Conservation (phyloP, 2,797 vertebrate species). For the Lates japonicus region DNA sequence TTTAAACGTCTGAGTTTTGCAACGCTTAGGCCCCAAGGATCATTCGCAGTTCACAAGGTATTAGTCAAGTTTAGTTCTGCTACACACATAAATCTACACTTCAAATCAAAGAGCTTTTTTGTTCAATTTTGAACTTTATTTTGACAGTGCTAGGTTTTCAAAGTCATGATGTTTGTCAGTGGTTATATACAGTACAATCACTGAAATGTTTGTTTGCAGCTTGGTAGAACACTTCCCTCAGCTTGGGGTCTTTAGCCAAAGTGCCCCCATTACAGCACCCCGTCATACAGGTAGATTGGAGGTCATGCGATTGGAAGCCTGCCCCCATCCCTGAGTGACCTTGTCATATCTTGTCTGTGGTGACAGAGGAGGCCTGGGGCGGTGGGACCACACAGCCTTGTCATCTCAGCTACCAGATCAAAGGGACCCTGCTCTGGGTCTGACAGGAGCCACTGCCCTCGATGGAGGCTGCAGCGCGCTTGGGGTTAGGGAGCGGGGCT, state of each 20-base stretch:
- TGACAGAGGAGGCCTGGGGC: conserved; percentile 67
- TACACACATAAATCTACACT: background rate
- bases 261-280: background rate
- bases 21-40: conserved; percentile 1
- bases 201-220: background rate
- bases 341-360: conserved; percentile 57
- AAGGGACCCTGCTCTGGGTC: conserved; percentile 58
- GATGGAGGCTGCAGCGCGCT: conserved; percentile 43
- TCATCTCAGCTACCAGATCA: conserved; percentile 73
- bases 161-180: background rate
- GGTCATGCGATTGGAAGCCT: conserved; percentile 11
- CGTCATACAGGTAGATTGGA: conserved; percentile 25
- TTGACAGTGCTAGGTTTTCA: background rate
- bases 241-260: background rate
- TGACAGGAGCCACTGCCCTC: conserved; percentile 60
- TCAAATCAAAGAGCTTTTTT: background rate
- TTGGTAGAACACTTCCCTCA: background rate
- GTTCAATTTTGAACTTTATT: background rate
- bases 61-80: background rate
- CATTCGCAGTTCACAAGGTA: conserved; percentile 16
- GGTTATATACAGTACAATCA: background rate
- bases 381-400: conserved; percentile 68
- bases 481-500: conserved; percentile 24
- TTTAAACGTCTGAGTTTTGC: conserved; percentile 22
- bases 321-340: conserved; percentile 35